phyloP scores from a whole-genome alignment of 2,888 invertebrate species.

The Rutpela maculata region DNA sequence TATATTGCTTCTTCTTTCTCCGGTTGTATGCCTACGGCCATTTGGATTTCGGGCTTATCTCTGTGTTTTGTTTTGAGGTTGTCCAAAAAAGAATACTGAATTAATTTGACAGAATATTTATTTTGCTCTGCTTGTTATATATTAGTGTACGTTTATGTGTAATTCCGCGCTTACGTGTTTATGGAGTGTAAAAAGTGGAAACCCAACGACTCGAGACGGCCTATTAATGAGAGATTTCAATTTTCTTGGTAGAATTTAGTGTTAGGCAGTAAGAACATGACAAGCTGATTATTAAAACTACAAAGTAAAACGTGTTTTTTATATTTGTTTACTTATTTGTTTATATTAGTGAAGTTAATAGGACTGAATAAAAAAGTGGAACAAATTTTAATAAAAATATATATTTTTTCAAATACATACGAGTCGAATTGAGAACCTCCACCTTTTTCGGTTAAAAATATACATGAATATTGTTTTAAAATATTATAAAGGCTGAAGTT shows the following conservation, averaged over 20 bases:
- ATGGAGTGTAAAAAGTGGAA: constrained; percentile 2
- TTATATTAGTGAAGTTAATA: too few species aligned
- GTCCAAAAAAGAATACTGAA: constrained; percentile 11
- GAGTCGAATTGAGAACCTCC: too few species aligned
- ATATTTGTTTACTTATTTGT: too few species aligned
- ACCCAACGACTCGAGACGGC: neutral
- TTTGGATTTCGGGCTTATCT: constrained; percentile 46
- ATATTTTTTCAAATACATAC: too few species aligned
- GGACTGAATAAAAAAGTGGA: too few species aligned
- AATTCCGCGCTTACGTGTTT: constrained; percentile 3
- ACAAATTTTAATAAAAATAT: too few species aligned
- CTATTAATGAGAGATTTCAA: neutral
- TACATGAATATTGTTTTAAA: too few species aligned
- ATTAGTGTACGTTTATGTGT: neutral
- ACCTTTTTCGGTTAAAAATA: too few species aligned
- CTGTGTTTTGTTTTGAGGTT: constrained; percentile 9
- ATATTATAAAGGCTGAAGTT: too few species aligned
- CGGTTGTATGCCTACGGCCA: constrained; percentile 42
- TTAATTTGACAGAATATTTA: neutral
- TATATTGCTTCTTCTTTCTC: constrained; percentile 46
- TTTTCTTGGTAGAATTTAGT: neutral
- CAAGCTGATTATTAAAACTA: too few species aligned
- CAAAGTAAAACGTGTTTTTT: too few species aligned
- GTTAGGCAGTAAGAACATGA: neutral
- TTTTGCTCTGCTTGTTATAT: neutral